These are phyloP conservation scores for Myotis planiceps DNA, from an alignment of 2,797 vertebrate genomes.

Conservation along the genomic window DNA sequence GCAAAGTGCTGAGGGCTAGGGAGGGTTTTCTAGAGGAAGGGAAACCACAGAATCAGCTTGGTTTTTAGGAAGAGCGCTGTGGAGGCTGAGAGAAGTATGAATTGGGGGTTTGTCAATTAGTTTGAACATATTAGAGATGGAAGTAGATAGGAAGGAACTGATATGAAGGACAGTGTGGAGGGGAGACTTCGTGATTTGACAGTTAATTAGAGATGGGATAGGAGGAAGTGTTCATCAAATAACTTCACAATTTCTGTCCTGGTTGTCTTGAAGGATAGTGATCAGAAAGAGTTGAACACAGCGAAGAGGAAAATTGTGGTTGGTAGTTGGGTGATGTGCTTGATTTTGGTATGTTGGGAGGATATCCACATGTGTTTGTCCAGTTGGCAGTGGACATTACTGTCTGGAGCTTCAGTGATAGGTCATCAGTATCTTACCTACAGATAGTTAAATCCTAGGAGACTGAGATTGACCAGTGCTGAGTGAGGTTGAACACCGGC, in stretches of 20 bases:
- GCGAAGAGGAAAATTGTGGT: background rate
- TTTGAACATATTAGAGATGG: background rate
- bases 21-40: background rate
- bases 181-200: background rate
- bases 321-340: background rate
- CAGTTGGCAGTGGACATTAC: background rate
- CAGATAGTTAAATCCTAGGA: background rate
- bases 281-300: background rate
- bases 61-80: background rate
- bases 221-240: background rate
- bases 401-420: background rate
- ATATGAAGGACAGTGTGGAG: background rate
- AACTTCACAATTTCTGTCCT: background rate
- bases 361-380: background rate
- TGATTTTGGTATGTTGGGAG: background rate
- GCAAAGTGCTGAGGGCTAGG: background rate
- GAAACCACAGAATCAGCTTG: background rate
- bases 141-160: background rate
- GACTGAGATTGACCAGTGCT: background rate
- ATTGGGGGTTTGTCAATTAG: background rate
- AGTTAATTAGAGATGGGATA: background rate
- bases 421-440: background rate
- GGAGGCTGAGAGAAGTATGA: background rate
- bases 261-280: background rate
- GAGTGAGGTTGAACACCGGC: background rate